Conservation (phyloP, 2,888 invertebrate species). For the Agrochola lychnidis region DNA sequence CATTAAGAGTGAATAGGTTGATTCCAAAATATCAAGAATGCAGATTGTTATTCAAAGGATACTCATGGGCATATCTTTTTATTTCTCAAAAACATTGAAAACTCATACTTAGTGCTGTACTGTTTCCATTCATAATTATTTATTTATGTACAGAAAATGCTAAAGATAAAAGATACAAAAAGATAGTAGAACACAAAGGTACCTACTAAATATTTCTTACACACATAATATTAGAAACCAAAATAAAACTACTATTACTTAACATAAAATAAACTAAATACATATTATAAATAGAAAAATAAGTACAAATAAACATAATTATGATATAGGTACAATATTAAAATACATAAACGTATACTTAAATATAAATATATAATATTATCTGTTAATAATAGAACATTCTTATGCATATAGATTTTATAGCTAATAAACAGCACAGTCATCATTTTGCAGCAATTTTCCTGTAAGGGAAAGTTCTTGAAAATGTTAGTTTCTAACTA, state of each 20-base stretch:
- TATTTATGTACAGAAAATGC: background rate
- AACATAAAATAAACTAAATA: slow-evolving; percentile 1
- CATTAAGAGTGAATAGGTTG: background rate
- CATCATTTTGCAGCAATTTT: slow-evolving; percentile 14
- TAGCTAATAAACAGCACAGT: background rate
- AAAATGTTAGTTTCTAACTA: slow-evolving; percentile 15
- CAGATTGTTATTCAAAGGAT: background rate
- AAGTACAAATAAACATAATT: slow-evolving; percentile 8
- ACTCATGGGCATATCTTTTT: background rate
- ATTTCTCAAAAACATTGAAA: background rate
- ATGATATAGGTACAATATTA: background rate
- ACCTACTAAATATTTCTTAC: background rate
- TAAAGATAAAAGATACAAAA: background rate
- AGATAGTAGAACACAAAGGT: too few relatives aligned
- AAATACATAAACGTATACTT: slow-evolving; percentile 6
- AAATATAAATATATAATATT: slow-evolving; percentile 21
- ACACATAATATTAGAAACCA: background rate
- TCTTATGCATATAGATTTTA: background rate
- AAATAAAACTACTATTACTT: slow-evolving; percentile 1
- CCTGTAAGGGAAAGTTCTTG: slow-evolving; percentile 9
- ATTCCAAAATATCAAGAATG: background rate
- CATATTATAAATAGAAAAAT: slow-evolving; percentile 7
- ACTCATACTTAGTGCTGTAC: background rate
- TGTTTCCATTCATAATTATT: slow-evolving; percentile 1
- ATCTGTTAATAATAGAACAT: background rate